Evolutionary conservation across 2,888 invertebrate species (phyloP).

Genomic region (Leptodirus hochenwartii): DNA sequence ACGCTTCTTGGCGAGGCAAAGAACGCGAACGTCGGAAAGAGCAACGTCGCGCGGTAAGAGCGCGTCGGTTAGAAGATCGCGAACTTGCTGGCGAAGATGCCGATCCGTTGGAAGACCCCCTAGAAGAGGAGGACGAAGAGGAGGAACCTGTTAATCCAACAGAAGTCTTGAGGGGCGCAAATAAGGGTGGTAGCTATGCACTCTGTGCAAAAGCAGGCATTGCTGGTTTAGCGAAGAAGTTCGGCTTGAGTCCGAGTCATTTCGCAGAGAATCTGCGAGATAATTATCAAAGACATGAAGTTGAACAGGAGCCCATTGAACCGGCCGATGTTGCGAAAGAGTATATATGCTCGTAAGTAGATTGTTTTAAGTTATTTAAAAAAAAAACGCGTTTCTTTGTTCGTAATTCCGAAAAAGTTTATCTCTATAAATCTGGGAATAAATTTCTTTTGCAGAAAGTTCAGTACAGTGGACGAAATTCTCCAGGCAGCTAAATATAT

Average conservation of each 20-base stretch:
- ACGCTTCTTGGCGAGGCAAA: slow-evolving; percentile 47
- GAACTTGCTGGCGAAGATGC: slow-evolving; percentile 46
- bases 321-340: slow-evolving; percentile 69
- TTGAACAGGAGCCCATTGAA: slow-evolving; percentile 78
- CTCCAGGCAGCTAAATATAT: slow-evolving; percentile 83
- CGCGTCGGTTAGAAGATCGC: too few species aligned
- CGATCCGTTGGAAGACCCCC: slow-evolving; percentile 38
- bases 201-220: slow-evolving; percentile 75
- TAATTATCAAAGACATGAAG: slow-evolving; percentile 88
- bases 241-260: slow-evolving; percentile 85
- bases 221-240: slow-evolving; percentile 68
- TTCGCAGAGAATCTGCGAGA: slow-evolving; percentile 93
- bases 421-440: not conserved
- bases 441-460: slow-evolving; percentile 29
- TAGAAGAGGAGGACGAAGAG: slow-evolving; percentile 30
- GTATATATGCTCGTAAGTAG: slow-evolving; percentile 36
- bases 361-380: slow-evolving; percentile 7
- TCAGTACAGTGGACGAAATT: slow-evolving; percentile 60
- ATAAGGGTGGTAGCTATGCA: slow-evolving; percentile 73
- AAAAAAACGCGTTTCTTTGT: too few species aligned
- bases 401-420: not conserved
- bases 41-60: slow-evolving; percentile 28
- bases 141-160: slow-evolving; percentile 36
- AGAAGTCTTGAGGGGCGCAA: slow-evolving; percentile 65
- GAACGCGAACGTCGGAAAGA: slow-evolving; percentile 42